Conservation (phyloP, 92 coral and sea anemone species). For the Zoanthus sociatus region DNA sequence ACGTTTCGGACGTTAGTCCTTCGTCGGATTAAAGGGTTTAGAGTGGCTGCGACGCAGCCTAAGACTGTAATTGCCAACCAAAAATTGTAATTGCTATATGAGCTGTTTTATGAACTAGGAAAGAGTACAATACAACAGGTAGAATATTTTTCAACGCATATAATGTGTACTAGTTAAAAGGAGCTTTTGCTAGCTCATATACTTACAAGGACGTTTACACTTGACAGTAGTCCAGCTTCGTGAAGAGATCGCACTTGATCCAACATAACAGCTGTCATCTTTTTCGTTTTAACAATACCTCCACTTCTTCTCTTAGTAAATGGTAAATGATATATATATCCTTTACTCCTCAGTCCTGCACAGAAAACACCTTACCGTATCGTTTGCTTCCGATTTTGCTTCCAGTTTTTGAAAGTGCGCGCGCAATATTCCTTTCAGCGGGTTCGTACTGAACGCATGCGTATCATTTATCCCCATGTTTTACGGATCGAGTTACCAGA, state of each 20-base stretch:
- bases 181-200: too few species aligned
- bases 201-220: conserved; percentile 82
- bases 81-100: too few species aligned
- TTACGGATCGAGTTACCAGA: too few species aligned
- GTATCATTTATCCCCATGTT: not conserved
- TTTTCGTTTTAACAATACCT: not conserved
- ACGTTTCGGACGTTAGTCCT: too few species aligned
- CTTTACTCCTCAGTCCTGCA: not conserved
- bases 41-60: too few species aligned
- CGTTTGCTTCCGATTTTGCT: not conserved
- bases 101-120: too few species aligned
- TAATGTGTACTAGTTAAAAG: too few species aligned
- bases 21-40: too few species aligned
- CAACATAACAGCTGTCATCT: conserved; percentile 54
- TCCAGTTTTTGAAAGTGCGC: conserved; percentile 28
- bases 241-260: conserved; percentile 91
- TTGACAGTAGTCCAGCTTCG: conserved; percentile 87
- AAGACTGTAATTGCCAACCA: too few species aligned
- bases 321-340: not conserved
- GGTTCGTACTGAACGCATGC: not conserved
- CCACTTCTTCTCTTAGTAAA: not conserved
- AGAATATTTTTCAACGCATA: too few species aligned
- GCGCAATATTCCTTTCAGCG: conserved; percentile 26
- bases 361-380: not conserved
- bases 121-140: too few species aligned